phyloP scores from a whole-genome alignment of 2,888 invertebrate species.

The Coronaproctus castanopsis region DNA sequence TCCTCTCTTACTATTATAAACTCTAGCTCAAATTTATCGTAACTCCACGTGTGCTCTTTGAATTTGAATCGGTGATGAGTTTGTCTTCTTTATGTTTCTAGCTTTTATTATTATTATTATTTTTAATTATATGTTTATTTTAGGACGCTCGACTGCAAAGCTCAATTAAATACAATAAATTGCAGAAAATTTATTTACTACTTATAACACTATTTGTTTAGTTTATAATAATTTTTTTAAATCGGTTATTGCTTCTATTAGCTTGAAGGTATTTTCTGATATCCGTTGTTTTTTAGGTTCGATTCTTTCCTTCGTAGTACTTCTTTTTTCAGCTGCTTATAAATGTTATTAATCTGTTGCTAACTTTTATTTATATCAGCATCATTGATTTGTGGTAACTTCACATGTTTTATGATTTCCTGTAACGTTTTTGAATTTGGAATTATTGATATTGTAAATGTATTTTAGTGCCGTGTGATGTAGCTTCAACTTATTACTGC shows the following conservation, averaged over 20 bases:
- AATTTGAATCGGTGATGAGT: not conserved
- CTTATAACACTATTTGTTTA: too few species aligned
- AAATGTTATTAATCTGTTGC: not conserved
- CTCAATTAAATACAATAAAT: too few species aligned
- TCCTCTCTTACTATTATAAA: too few species aligned
- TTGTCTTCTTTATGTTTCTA: not conserved
- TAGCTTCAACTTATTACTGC: not conserved
- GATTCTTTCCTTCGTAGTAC: not conserved
- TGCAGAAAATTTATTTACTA: too few species aligned
- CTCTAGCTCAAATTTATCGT: too few species aligned
- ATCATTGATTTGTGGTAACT: not conserved
- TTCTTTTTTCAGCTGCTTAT: not conserved
- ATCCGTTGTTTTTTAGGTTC: not conserved
- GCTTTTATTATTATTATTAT: too few species aligned
- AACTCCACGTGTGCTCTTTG: not conserved
- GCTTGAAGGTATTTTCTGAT: not conserved
- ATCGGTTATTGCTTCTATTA: not conserved
- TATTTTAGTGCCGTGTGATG: not conserved
- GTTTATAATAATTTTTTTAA: too few species aligned
- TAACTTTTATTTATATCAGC: not conserved
- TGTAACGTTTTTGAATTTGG: not conserved
- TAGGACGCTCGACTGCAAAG: too few species aligned
- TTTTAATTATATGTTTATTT: too few species aligned
- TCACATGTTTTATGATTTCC: not conserved
- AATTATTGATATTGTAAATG: not conserved